phyloP scores from a whole-genome alignment of 2,888 invertebrate genomes.

The Lamellibrachia satsuma region DNA sequence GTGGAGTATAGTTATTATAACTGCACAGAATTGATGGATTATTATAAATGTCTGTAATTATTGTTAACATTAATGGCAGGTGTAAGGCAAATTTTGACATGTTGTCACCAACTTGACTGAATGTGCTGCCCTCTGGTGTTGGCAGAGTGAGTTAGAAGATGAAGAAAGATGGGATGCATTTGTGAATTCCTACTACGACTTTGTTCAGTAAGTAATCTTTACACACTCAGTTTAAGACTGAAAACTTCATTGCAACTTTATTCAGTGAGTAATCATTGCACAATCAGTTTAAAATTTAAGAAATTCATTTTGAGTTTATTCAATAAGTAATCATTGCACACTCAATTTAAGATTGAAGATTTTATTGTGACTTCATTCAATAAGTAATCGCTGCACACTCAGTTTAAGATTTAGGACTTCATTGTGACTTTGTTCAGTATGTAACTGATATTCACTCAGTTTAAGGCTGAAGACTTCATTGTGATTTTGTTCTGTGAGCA shows the following conservation, averaged over 20 bases:
- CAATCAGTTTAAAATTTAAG: neutral
- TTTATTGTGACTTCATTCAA: too few species aligned
- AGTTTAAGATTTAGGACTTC: neutral
- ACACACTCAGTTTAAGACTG: too few species aligned
- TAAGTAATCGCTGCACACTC: too few species aligned
- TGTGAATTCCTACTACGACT: conserved; percentile 75
- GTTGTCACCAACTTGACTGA: neutral
- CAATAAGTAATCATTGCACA: neutral
- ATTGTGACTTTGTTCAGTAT: neutral
- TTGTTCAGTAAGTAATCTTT: conserved; percentile 68
- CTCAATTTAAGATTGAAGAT: neutral
- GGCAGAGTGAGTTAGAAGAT: neutral
- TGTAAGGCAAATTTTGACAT: too few species aligned
- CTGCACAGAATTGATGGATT: neutral
- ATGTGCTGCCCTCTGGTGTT: conserved; percentile 5
- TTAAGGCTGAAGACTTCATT: too few species aligned
- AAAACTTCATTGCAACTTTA: neutral
- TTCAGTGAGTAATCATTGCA: too few species aligned
- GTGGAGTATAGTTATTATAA: neutral
- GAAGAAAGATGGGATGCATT: conserved; percentile 80
- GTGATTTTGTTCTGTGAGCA: too few species aligned
- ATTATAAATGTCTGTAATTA: too few species aligned
- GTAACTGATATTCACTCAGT: too few species aligned
- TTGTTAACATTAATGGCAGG: too few species aligned
- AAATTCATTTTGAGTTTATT: neutral